Conservation (phyloP, 1,140 invertebrate genomes). For the Drosophila virilis region DNA sequence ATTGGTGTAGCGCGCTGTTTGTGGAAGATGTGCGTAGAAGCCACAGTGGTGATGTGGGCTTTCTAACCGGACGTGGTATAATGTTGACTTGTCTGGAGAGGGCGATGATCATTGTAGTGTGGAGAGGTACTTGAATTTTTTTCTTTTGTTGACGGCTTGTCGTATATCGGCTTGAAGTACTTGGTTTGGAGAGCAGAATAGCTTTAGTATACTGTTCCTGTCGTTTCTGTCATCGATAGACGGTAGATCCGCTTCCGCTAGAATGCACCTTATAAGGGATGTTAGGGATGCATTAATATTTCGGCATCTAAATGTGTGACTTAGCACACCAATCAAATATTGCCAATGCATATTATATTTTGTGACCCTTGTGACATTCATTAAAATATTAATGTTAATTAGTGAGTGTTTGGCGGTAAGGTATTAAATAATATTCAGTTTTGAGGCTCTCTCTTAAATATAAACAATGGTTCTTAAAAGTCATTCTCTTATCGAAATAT, state of each 20-base stretch:
- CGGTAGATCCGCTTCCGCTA: neutral
- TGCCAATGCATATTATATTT: no score
- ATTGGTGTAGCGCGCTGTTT: no score
- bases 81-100: neutral
- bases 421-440: no score
- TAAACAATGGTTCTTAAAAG: no score
- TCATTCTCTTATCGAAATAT: slow-evolving; percentile 8
- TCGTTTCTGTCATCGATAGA: slow-evolving; percentile 18
- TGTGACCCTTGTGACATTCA: neutral
- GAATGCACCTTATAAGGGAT: no score
- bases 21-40: no score
- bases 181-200: slow-evolving; percentile 6
- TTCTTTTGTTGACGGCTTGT: slow-evolving; percentile 10
- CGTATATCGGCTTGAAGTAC: neutral
- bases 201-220: slow-evolving; percentile 6
- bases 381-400: slow-evolving; percentile 6
- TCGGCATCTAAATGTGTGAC: no score
- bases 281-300: no score
- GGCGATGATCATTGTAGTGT: slow-evolving; percentile 9
- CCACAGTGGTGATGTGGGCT: no score
- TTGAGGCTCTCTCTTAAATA: no score
- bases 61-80: no score
- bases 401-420: neutral
- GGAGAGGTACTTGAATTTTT: slow-evolving; percentile 14
- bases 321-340: no score